These are phyloP conservation scores for Lochmaea crataegi DNA, from an alignment of 2,888 invertebrate species.

Conservation along the genomic window DNA sequence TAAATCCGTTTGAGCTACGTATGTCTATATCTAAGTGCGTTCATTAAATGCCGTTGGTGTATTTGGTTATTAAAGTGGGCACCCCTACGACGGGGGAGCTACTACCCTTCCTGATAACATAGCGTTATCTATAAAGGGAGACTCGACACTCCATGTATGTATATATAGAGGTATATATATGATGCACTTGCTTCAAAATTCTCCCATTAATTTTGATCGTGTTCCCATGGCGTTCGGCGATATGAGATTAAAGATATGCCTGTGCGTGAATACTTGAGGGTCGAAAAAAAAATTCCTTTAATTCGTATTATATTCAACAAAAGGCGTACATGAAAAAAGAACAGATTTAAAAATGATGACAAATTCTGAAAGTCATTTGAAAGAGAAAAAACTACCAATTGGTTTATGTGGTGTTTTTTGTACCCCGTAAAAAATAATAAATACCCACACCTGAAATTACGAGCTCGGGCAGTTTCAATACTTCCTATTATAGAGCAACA, in stretches of 20 bases:
- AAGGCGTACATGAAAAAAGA: neutral
- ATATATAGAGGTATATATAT: slow-evolving; percentile 28
- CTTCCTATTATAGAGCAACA: too few relatives aligned
- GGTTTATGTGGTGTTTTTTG: neutral
- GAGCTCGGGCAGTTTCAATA: too few relatives aligned
- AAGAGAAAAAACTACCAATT: neutral
- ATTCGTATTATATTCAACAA: slow-evolving; percentile 14
- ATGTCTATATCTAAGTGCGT: slow-evolving; percentile 59
- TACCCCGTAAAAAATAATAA: neutral
- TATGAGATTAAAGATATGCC: slow-evolving; percentile 34
- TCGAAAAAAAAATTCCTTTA: slow-evolving; percentile 24
- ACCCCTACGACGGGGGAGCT: slow-evolving; percentile 56
- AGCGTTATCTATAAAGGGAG: slow-evolving; percentile 26
- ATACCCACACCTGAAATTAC: neutral
- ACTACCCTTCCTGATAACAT: slow-evolving; percentile 59
- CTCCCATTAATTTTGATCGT: slow-evolving; percentile 34
- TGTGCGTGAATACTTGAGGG: slow-evolving; percentile 26
- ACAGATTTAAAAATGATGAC: neutral
- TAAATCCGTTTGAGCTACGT: slow-evolving; percentile 42
- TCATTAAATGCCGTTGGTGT: slow-evolving; percentile 64
- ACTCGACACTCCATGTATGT: slow-evolving; percentile 29
- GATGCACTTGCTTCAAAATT: slow-evolving; percentile 45
- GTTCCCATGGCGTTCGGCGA: slow-evolving; percentile 36
- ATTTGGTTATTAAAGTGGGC: slow-evolving; percentile 62
- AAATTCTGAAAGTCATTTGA: neutral